Conservation (phyloP, 2,888 invertebrate species). For the Fragum sueziense region DNA sequence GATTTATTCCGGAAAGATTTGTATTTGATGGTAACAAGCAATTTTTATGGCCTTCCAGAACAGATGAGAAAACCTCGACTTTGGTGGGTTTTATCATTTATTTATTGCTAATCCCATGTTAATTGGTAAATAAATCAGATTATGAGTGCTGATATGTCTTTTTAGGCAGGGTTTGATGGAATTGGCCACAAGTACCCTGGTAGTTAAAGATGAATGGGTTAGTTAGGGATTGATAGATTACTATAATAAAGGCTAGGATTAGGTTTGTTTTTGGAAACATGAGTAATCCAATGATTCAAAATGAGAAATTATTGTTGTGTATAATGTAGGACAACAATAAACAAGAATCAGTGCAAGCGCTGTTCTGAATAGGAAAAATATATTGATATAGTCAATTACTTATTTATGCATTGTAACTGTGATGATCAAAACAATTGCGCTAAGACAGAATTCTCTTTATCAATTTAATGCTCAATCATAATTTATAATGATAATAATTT, state of each 20-base stretch:
- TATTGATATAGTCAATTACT: too few species aligned
- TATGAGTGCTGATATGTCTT: slow-evolving; percentile 54
- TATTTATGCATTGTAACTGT: too few species aligned
- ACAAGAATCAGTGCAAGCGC: too few species aligned
- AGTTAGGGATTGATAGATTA: background rate
- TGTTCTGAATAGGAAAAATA: too few species aligned
- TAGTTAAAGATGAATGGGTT: slow-evolving; percentile 15
- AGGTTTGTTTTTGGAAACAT: background rate
- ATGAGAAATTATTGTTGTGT: too few species aligned
- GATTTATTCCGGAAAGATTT: slow-evolving; percentile 33
- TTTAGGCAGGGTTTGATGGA: slow-evolving; percentile 46
- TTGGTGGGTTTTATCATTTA: slow-evolving; percentile 53
- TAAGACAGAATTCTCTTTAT: too few species aligned
- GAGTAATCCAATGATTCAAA: background rate
- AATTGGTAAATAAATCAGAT: slow-evolving; percentile 58
- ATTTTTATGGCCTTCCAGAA: slow-evolving; percentile 36
- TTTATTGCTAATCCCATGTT: slow-evolving; percentile 59
- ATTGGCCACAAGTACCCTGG: slow-evolving; percentile 27
- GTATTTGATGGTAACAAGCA: slow-evolving; percentile 31
- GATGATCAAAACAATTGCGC: too few species aligned
- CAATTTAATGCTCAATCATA: too few species aligned
- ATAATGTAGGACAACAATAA: too few species aligned
- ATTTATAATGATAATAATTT: too few species aligned
- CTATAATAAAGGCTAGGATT: background rate
- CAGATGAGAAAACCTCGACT: slow-evolving; percentile 40